Conservation (phyloP, 2,888 invertebrate species). For the Mycalesis mineus region DNA sequence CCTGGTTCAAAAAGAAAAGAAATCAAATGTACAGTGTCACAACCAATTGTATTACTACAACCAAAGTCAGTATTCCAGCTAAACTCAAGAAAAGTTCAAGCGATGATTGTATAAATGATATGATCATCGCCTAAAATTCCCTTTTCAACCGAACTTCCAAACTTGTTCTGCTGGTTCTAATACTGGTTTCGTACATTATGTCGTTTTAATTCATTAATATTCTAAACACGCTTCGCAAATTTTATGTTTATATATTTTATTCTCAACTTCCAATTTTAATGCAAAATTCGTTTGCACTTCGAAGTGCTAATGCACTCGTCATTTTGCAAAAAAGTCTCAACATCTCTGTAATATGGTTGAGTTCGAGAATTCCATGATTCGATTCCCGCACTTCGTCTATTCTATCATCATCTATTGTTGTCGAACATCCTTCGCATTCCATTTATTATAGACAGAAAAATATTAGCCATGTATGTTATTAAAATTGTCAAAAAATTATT, state of each 20-base stretch:
- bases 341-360: too few relatives aligned
- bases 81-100: background rate
- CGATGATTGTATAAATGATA: conserved; percentile 14
- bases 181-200: conserved; percentile 15
- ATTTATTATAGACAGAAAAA: too few relatives aligned
- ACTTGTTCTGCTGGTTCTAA: conserved; percentile 27
- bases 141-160: conserved; percentile 21
- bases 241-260: background rate
- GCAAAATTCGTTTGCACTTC: background rate
- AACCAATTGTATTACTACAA: too few relatives aligned
- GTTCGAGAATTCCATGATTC: too few relatives aligned
- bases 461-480: too few relatives aligned
- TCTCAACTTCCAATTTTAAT: background rate
- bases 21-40: too few relatives aligned
- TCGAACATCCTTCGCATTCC: too few relatives aligned
- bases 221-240: background rate
- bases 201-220: conserved; percentile 9
- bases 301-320: background rate
- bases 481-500: too few relatives aligned
- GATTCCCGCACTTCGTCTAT: too few relatives aligned
- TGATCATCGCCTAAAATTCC: conserved; percentile 17
- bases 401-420: too few relatives aligned
- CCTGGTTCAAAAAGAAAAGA: too few relatives aligned
- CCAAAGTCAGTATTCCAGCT: background rate
- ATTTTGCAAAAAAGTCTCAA: too few relatives aligned